Base-by-base conservation (phyloP, 2,888 invertebrate genomes). In the Microctonus aethiopoides region DNA sequence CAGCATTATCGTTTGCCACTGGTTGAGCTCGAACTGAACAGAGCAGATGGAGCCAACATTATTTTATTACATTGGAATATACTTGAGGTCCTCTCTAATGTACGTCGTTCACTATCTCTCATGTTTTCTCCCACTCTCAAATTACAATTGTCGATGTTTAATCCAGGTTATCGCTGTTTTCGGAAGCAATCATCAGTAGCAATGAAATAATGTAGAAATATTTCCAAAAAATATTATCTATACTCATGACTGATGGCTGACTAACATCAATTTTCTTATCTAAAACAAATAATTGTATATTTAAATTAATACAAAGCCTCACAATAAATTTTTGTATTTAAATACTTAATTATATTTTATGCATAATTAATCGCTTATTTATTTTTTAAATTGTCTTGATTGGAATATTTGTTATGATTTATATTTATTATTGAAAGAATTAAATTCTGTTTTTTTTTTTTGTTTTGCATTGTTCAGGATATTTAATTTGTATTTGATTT, bases 31-130 rank as follows among this genome's bases (percentile, higher is more conserved):
- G 34, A 22, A 63, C 63, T 63, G 64, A 65, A 65, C 56, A 24
- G 24, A 24, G 39, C 36, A 54, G 54, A 26, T n/a, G 13, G 24
- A 26, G 26, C 54, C 39, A 56, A 65, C 64, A 56, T 65, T 56
- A 56, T 65, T 65, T 65, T 65, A 65, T 65, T 54, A 39, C 24
- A 46, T 6, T n/a, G 39, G 11, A 39, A 39, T n/a, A 39, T n/a
- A 39, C 39, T 39, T 39, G 39, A n/a, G n/a, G 16, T 46, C 46
- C 7, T 6, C 46, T n/a, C 29, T 29, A 5, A 5, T 29, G 3
- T 7, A 3, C 29, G 4, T 29, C 7, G 7, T 16, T 16, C 46
- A 20, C 46, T 46, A n/a, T 46, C 16, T 16, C n/a, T 6, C 16
- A 46, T 46, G 7, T 46, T n/a, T 13, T 63, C 52, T 63, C 63